Conservation (phyloP, 2,797 vertebrate species). For the Rhinatrema bivittatum region DNA sequence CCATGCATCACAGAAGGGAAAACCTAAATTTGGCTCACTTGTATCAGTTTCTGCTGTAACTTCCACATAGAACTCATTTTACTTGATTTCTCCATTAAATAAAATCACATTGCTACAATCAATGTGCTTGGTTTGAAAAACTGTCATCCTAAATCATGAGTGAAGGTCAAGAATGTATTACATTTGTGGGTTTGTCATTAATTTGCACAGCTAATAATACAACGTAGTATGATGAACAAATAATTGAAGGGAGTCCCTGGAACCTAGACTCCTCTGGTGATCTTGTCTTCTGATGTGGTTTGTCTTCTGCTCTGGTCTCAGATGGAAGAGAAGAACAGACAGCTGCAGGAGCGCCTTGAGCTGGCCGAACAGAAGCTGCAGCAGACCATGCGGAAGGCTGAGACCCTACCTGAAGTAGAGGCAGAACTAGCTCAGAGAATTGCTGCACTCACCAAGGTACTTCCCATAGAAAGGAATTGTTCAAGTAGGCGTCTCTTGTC, state of each 20-base stretch:
- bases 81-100: no score
- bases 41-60: no score
- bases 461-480: constrained; percentile 5
- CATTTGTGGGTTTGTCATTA: no score
- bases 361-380: constrained; percentile 95
- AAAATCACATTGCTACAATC: no score
- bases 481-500: not conserved
- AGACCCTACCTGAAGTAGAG: constrained; percentile 95
- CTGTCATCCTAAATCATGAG: no score
- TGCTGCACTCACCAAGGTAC: constrained; percentile 94
- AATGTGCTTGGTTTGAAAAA: no score
- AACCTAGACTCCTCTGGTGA: not conserved
- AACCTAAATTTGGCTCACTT: no score
- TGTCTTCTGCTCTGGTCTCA: constrained; percentile 30
- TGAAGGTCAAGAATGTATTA: no score
- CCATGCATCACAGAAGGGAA: no score
- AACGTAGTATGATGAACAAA: no score
- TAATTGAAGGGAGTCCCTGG: not conserved
- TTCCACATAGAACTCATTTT: no score
- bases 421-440: constrained; percentile 96
- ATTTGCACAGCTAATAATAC: no score
- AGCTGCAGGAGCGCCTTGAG: constrained; percentile 92
- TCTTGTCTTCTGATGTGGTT: not conserved
- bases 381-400: constrained; percentile 97
- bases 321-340: constrained; percentile 97